phyloP scores from a whole-genome alignment of 2,113 vertebrate genomes.

The Chlamydotis undulata region DNA sequence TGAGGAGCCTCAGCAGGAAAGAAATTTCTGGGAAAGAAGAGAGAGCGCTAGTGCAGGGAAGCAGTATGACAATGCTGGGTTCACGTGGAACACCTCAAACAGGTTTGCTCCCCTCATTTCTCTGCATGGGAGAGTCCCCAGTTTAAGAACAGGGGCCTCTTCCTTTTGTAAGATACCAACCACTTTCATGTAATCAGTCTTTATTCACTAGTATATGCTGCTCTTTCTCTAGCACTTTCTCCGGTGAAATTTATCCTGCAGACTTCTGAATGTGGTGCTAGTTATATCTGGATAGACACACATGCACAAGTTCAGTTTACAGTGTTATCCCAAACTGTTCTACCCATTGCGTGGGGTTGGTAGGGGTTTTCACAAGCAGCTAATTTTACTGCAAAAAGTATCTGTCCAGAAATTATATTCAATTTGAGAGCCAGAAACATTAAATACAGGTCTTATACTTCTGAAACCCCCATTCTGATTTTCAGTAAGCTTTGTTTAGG shows the following conservation, averaged over 20 bases:
- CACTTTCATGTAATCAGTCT: background rate
- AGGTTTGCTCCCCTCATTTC: background rate
- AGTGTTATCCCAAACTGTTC: background rate
- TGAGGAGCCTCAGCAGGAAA: background rate
- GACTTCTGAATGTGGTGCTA: background rate
- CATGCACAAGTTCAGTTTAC: background rate
- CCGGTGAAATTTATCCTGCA: background rate
- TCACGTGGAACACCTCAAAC: rapidly evolving
- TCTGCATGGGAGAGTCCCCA: background rate
- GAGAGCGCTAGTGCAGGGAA: background rate
- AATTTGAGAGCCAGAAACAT: background rate
- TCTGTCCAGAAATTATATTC: background rate
- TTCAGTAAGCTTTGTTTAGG: background rate
- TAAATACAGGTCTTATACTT: background rate
- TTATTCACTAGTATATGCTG: background rate
- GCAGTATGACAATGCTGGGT: background rate
- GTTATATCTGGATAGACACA: background rate
- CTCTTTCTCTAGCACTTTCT: background rate
- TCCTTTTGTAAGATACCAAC: background rate
- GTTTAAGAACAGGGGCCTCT: background rate
- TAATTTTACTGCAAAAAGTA: background rate
- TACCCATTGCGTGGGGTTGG: background rate
- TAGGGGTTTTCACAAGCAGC: background rate
- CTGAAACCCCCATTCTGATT: background rate
- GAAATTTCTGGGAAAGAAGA: background rate